Conservation (phyloP, 2,113 vertebrate species). For the Phaetusa simplex region DNA sequence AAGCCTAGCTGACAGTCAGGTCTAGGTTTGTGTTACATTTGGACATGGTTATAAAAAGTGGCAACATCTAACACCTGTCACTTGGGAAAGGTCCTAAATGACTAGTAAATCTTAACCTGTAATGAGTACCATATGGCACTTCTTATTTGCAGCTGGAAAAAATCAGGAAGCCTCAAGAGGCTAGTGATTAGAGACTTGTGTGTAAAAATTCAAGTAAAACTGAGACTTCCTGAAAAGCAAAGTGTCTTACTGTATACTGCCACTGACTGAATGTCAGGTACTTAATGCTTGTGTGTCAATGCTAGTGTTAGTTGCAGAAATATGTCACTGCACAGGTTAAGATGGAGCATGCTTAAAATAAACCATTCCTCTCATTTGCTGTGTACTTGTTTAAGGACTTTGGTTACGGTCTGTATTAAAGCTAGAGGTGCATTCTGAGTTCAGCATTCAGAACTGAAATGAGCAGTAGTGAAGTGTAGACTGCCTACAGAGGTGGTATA, state of each 20-base stretch:
- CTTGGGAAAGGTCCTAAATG: constrained; percentile 36
- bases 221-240: constrained; percentile 48
- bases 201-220: constrained; percentile 57
- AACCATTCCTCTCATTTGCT: background rate
- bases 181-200: constrained; percentile 44
- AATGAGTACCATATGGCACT: constrained; percentile 60
- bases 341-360: background rate
- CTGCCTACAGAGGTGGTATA: background rate
- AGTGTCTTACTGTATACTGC: background rate
- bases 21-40: constrained; percentile 25
- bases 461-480: background rate
- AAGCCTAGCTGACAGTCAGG: background rate
- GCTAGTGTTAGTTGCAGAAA: background rate
- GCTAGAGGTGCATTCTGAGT: background rate
- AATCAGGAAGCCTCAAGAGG: constrained; percentile 62
- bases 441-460: background rate
- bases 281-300: background rate
- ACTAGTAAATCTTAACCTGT: constrained; percentile 50
- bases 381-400: background rate
- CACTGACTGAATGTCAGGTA: background rate
- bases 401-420: background rate
- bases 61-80: constrained; percentile 50
- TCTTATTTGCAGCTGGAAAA: constrained; percentile 68
- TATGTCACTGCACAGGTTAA: background rate
- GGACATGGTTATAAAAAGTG: constrained; percentile 32